Evolutionary conservation across 2,888 invertebrate species (phyloP).

Genomic region (Rutpela maculata): DNA sequence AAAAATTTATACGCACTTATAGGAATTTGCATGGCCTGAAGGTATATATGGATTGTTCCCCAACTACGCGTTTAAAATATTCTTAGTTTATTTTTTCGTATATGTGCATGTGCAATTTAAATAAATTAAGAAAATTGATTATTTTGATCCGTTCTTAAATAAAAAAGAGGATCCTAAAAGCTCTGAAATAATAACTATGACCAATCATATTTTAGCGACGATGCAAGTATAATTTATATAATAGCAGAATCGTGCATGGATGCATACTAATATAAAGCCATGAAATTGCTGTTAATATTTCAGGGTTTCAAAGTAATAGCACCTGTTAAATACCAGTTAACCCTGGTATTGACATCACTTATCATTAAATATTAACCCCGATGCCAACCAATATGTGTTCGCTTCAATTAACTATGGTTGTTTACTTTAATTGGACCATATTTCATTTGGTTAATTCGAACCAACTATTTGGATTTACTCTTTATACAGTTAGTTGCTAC

Average conservation of each 20-base stretch:
- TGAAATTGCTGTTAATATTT: constrained; percentile 59
- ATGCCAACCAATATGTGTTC: constrained; percentile 69
- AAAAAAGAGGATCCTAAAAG: constrained; percentile 4
- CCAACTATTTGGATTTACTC: constrained; percentile 61
- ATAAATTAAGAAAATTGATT: constrained; percentile 2
- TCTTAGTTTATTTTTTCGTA: neutral
- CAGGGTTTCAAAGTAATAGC: constrained; percentile 66
- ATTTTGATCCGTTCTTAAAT: neutral
- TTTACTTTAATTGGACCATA: constrained; percentile 71
- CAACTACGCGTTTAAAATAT: neutral
- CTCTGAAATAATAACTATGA: constrained; percentile 40
- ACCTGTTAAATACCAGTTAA: constrained; percentile 71
- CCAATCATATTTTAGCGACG: constrained; percentile 45
- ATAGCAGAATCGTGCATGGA: constrained; percentile 50
- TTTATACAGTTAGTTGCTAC: constrained; percentile 47
- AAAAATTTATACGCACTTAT: neutral
- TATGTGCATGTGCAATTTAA: neutral
- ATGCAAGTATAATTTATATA: constrained; percentile 52
- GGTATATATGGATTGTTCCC: neutral
- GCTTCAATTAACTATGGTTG: constrained; percentile 70
- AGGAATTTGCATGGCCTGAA: neutral
- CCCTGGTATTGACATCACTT: constrained; percentile 71
- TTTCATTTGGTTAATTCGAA: constrained; percentile 65
- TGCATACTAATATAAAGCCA: constrained; percentile 57
- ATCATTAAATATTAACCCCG: constrained; percentile 73